These are phyloP conservation scores for Garra rufa DNA, from an alignment of 2,113 vertebrate genomes.

Conservation along the genomic window DNA sequence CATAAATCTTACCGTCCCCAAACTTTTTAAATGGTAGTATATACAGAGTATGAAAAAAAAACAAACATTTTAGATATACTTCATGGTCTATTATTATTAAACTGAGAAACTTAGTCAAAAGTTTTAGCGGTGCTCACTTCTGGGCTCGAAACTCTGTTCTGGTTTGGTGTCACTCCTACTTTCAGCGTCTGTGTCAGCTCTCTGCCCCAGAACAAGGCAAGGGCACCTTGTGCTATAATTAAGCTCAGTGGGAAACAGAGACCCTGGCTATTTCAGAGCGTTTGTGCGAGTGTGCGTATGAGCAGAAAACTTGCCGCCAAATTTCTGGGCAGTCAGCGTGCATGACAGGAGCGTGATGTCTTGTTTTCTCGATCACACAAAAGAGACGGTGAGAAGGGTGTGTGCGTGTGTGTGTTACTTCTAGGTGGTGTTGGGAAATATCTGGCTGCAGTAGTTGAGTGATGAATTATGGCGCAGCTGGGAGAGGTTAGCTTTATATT, in stretches of 20 bases:
- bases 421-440: constrained; percentile 49
- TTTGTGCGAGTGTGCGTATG: constrained; percentile 49
- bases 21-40: background rate
- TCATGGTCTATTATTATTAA: background rate
- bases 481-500: background rate
- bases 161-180: background rate
- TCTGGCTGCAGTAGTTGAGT: constrained; percentile 18
- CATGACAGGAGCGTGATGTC: constrained; percentile 36
- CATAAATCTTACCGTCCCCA: background rate
- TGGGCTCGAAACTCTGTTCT: background rate
- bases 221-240: constrained; percentile 74
- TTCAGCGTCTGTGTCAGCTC: background rate
- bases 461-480: constrained; percentile 25
- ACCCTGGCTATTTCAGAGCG: constrained; percentile 33
- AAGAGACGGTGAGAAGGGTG: constrained; percentile 40
- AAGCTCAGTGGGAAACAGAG: constrained; percentile 60
- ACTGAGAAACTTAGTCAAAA: background rate
- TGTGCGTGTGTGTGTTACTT: constrained; percentile 22
- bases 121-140: background rate
- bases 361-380: constrained; percentile 31
- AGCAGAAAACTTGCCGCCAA: constrained; percentile 60
- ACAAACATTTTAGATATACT: background rate
- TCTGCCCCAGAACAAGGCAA: constrained; percentile 58
- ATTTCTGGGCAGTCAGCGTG: constrained; percentile 28
- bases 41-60: background rate